These are phyloP conservation scores for Crypturellus tataupa DNA, from an alignment of 2,797 vertebrate species.

Conservation along the genomic window DNA sequence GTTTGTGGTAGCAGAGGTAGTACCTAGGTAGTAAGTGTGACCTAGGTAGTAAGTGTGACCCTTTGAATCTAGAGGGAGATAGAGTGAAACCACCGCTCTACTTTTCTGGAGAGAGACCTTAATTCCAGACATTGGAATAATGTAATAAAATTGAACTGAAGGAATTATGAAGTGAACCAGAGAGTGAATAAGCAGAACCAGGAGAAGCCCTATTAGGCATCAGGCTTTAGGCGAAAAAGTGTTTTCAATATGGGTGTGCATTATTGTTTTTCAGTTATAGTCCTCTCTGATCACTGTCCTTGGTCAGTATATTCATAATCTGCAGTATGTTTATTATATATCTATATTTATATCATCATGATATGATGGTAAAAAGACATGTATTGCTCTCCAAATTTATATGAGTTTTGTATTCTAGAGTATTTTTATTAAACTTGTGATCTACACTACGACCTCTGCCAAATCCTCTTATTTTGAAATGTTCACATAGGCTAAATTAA, in stretches of 20 bases:
- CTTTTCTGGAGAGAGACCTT: neutral
- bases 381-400: neutral
- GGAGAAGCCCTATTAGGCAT: neutral
- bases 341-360: too few species aligned
- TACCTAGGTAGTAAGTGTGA: neutral
- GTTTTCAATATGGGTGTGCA: neutral
- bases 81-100: neutral
- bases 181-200: neutral
- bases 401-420: neutral
- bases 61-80: accelerated
- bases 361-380: neutral
- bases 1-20: neutral
- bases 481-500: neutral
- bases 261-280: neutral
- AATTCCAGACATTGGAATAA: neutral
- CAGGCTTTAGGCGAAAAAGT: neutral
- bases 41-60: neutral
- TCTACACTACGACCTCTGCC: neutral
- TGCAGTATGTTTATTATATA: too few species aligned
- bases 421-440: neutral
- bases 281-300: neutral
- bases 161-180: neutral
- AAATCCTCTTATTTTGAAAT: neutral
- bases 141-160: neutral
- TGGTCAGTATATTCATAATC: neutral